Evolutionary conservation across 1,140 invertebrate genomes (phyloP), one percentile per base, ranked within the genome.

Genomic region (Fopius arisanus): DNA sequence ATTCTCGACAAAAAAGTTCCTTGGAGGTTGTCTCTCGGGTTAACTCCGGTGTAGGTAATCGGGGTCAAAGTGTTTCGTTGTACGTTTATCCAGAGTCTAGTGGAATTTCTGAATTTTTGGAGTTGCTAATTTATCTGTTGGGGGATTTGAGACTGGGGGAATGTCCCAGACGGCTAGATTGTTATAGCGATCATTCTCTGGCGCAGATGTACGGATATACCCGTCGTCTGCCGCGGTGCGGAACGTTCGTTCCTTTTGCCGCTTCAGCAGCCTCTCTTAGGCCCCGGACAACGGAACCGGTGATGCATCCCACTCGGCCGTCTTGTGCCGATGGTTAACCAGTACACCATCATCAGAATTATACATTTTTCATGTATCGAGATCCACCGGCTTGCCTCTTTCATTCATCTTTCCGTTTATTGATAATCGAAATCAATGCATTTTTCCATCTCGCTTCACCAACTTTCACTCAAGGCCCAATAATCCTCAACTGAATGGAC

Each of bases 291-390:
- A 67, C 41, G 72, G 72, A 73, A 63, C 54, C 72, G 72, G 37
- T 73, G 72, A 73, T 73, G 72, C 66, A 73, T 73, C 43, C 71
- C 28, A 73, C 71, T 73, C 67, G 29, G 28, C 43, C 67, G 54
- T 73, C 66, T 73, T 73, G 65, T 54, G 51, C 33, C 65, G 66
- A 75, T 72, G 43, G 65, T 69, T 72, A 72, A 74, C 72, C 66
- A 41, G 54, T 70, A 67, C 67, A 69, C 67, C 67, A 70, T 71
- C 71, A 63, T 75, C 51, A 65, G 37, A 72, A 33, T 43, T 37
- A 43, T 70, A 67, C 23, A 66, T 48, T 48, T 48, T 48, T 48
- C 14, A 48, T 48, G n/a, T n/a, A 48, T 48, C 43, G n/a, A n/a
- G n/a, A n/a, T 19, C 2, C 43, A 7, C 16, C 14, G 16, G 5